These are phyloP conservation scores for Sisyra nigra DNA, from an alignment of 2,888 invertebrate species.

Conservation along the genomic window DNA sequence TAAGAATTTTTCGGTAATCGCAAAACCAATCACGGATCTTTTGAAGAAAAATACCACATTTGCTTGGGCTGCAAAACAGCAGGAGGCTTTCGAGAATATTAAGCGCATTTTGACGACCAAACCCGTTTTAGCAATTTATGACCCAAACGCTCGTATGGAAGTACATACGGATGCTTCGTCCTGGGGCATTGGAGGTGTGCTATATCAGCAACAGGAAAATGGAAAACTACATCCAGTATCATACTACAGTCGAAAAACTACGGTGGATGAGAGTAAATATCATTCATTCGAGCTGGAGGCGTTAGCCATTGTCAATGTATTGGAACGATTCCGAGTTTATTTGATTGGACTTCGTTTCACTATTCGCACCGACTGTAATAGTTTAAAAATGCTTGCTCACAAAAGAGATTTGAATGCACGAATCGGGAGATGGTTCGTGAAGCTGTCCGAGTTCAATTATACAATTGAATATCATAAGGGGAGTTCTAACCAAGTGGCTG, in stretches of 20 bases:
- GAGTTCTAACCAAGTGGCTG: conserved; percentile 7
- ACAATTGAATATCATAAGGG: conserved; percentile 1
- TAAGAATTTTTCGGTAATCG: conserved; percentile 10
- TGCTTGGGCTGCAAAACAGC: neutral
- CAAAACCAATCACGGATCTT: neutral
- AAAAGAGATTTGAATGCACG: conserved; percentile 9
- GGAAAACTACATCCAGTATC: conserved; percentile 7
- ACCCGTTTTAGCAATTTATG: neutral
- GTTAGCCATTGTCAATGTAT: neutral
- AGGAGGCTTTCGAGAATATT: neutral
- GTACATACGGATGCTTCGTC: neutral
- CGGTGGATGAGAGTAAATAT: conserved; percentile 6
- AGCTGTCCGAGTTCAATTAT: conserved; percentile 6
- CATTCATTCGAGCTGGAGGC: neutral
- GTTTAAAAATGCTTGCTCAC: conserved; percentile 6
- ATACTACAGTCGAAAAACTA: conserved; percentile 10
- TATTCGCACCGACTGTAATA: conserved; percentile 12
- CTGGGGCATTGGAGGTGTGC: neutral
- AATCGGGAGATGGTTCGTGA: conserved; percentile 6
- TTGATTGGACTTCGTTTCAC: conserved; percentile 11
- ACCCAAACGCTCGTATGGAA: neutral
- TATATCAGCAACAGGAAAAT: conserved; percentile 7
- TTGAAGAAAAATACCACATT: neutral
- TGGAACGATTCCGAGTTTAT: conserved; percentile 10
- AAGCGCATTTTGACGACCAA: neutral